Evolutionary conservation across 2,113 vertebrate genomes (phyloP).

Genomic region (Platichthys stellatus): DNA sequence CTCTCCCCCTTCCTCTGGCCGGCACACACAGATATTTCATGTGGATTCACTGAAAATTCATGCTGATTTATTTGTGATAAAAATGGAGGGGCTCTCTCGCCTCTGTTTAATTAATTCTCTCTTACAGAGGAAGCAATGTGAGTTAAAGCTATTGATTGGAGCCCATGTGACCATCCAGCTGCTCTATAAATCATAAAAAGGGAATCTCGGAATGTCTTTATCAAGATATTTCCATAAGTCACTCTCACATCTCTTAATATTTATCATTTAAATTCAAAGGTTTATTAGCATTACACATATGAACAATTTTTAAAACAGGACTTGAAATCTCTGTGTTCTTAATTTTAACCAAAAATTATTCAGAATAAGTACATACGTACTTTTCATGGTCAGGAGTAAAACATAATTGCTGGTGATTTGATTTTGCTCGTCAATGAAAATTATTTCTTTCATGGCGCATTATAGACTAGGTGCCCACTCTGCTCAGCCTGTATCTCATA

Average conservation of each 20-base stretch:
- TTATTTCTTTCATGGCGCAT: slow-evolving; percentile 43
- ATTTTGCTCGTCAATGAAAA: slow-evolving; percentile 55
- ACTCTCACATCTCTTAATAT: neutral
- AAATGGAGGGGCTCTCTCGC: neutral
- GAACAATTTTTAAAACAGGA: no score
- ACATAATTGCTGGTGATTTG: slow-evolving; percentile 45
- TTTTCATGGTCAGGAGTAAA: slow-evolving; percentile 39
- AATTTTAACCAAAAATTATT: no score
- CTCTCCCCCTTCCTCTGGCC: neutral
- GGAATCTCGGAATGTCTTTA: neutral
- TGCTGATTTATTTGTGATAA: slow-evolving; percentile 2
- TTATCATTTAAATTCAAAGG: no score
- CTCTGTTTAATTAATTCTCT: slow-evolving; percentile 36
- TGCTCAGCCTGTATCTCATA: slow-evolving; percentile 48
- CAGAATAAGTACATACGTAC: slow-evolving; percentile 22
- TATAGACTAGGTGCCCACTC: neutral
- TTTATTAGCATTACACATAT: no score
- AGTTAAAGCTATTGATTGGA: slow-evolving; percentile 41
- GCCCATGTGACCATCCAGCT: slow-evolving; percentile 21
- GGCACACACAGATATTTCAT: no score
- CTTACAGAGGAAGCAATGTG: slow-evolving; percentile 26
- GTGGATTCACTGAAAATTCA: neutral
- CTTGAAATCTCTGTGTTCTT: no score
- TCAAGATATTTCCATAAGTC: slow-evolving; percentile 21
- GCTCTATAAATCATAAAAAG: slow-evolving; percentile 17